These are phyloP conservation scores for Psilanteris sp. DNA, from an alignment of 1,140 invertebrate species.

Conservation along the genomic window DNA sequence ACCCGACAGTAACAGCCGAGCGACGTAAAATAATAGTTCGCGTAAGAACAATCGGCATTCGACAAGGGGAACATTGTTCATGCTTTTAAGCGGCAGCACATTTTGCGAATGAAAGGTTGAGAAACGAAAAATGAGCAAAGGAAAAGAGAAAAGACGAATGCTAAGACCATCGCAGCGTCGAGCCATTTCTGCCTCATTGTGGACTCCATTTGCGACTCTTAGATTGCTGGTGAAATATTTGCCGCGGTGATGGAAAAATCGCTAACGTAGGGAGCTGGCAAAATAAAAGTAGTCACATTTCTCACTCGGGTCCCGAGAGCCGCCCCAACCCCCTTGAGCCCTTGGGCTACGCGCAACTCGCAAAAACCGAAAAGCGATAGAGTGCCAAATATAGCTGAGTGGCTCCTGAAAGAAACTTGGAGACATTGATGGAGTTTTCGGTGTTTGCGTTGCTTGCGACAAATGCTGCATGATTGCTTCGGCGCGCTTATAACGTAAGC, in stretches of 20 bases:
- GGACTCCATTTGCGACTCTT: slow-evolving; percentile 80
- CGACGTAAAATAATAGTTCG: slow-evolving; percentile 23
- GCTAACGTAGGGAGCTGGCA: slow-evolving; percentile 76
- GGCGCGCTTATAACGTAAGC: slow-evolving; percentile 38
- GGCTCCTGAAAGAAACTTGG: slow-evolving; percentile 73
- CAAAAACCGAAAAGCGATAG: slow-evolving; percentile 78
- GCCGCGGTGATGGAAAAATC: slow-evolving; percentile 78
- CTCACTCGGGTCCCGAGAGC: slow-evolving; percentile 68
- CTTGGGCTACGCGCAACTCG: slow-evolving; percentile 53
- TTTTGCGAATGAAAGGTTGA: slow-evolving; percentile 54
- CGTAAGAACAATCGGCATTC: slow-evolving; percentile 49
- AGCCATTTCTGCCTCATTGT: slow-evolving; percentile 79
- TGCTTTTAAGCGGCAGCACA: slow-evolving; percentile 56
- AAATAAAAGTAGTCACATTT: slow-evolving; percentile 79
- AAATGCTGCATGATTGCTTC: slow-evolving; percentile 71
- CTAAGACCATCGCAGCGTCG: slow-evolving; percentile 72
- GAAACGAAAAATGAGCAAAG: slow-evolving; percentile 44
- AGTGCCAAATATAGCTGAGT: slow-evolving; percentile 67
- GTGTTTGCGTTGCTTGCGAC: slow-evolving; percentile 71
- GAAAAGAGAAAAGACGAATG: slow-evolving; percentile 76
- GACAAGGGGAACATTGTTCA: slow-evolving; percentile 42
- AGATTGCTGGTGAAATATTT: slow-evolving; percentile 80
- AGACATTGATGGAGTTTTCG: slow-evolving; percentile 75
- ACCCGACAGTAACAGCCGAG: too few species aligned
- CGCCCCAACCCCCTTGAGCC: slow-evolving; percentile 48